Conservation (phyloP, 2,113 vertebrate species). For the Megatriorchis doriae region DNA sequence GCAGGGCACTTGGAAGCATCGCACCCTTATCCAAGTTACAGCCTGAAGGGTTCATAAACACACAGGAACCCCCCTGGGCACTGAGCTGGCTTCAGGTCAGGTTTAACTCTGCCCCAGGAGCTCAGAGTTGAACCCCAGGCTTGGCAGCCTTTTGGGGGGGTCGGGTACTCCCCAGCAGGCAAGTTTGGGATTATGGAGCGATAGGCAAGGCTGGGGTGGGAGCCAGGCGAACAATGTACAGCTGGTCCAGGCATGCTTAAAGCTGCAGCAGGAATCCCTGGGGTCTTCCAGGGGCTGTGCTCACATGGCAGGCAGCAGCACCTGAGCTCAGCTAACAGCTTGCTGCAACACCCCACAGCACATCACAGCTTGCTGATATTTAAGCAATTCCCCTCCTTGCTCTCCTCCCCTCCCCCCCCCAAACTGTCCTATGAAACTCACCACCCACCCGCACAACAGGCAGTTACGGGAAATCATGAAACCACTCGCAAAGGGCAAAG, state of each 20-base stretch:
- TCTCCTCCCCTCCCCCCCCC: not conserved
- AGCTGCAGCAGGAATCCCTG: not conserved
- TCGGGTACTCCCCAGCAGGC: fast-evolving
- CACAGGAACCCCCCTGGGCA: fast-evolving
- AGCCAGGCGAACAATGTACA: not conserved
- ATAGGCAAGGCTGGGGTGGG: not conserved
- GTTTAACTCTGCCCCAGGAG: not conserved
- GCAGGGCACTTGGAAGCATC: not conserved
- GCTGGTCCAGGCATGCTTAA: fast-evolving
- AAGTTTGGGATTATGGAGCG: not conserved
- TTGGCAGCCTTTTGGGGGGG: not conserved
- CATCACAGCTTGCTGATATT: not conserved
- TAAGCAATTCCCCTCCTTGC: not conserved
- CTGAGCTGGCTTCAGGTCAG: not conserved
- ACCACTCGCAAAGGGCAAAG: not conserved
- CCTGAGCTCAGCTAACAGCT: not conserved
- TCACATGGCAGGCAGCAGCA: not conserved
- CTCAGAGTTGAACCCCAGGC: not conserved
- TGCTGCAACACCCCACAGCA: fast-evolving
- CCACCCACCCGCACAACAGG: fast-evolving
- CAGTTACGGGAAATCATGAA: not conserved
- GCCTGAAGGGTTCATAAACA: not conserved
- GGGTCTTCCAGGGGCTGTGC: not conserved
- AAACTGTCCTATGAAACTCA: fast-evolving
- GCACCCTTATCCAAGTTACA: not conserved